Evolutionary conservation across 2,888 invertebrate species (phyloP).

Genomic region (Eupeodes luniger): DNA sequence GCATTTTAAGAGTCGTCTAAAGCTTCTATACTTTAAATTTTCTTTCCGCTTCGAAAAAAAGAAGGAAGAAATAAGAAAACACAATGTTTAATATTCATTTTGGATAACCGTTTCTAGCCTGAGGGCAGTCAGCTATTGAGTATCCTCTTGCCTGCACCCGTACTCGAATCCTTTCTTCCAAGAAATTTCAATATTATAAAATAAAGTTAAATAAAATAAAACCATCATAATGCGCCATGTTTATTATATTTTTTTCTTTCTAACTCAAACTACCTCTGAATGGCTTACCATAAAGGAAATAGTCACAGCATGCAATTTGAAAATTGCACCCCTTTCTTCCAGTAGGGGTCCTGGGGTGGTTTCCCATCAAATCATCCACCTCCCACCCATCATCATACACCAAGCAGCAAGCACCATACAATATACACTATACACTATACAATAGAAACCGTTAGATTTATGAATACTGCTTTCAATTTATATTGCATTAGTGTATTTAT

Average conservation of each 20-base stretch:
- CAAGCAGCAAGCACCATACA: background rate
- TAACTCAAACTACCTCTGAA: background rate
- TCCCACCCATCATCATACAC: background rate
- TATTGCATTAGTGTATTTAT: conserved; percentile 66
- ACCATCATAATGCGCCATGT: conserved; percentile 39
- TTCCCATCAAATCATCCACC: too few relatives aligned
- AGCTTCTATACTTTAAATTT: conserved; percentile 67
- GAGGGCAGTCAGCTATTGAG: conserved; percentile 65
- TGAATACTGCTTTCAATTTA: conserved; percentile 66
- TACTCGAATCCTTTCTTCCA: background rate
- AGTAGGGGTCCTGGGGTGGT: too few relatives aligned
- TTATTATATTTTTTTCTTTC: conserved; percentile 28
- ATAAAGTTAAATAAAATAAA: conserved; percentile 15
- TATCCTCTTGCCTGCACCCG: conserved; percentile 11
- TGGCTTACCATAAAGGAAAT: conserved; percentile 23
- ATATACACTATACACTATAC: background rate
- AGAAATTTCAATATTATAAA: conserved; percentile 57
- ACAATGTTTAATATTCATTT: conserved; percentile 72
- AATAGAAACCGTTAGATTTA: conserved; percentile 54
- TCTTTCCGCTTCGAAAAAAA: conserved; percentile 62
- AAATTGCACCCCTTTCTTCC: conserved; percentile 21
- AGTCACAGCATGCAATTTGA: conserved; percentile 62
- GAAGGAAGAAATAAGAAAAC: conserved; percentile 28
- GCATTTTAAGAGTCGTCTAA: conserved; percentile 46
- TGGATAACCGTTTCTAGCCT: conserved; percentile 63